Base-by-base conservation (phyloP, 2,113 vertebrate genomes). In the Herpailurus yagouaroundi region DNA sequence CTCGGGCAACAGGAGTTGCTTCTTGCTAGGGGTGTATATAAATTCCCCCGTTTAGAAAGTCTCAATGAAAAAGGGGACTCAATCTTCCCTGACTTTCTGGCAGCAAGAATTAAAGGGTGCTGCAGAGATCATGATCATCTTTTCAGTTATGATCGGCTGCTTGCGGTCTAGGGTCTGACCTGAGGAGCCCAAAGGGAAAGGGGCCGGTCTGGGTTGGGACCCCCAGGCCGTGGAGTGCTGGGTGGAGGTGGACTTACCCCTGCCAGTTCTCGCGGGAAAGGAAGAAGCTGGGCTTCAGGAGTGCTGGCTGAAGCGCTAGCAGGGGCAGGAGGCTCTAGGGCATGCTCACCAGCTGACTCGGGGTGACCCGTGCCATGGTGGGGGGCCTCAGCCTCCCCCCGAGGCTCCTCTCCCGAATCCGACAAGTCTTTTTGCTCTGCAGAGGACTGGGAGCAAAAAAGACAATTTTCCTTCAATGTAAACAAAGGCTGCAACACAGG, bases 391-490 rank as follows among this genome's bases (percentile, higher is more conserved):
- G 97, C 97, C 98, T 98, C 98, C 98, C 98, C 98, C 98, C 73
- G 98, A 96, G 98, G 97, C 92, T 98, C 98, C 98, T 98, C 98
- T 97, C 99, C 99, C 97, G 98, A 98, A 97, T 99, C 98, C 96
- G 91, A 98, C 97, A 98, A 98, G 98, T 95, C 97, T 98, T 98
- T 99, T 97, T 98, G 98, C 98, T 99, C 99, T 99, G 98, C 98
- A 98, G 98, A 98, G 98, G 98, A 98, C 99, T 99, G 98, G 98
- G 99, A 98, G 98, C 98, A 98, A 98, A 98, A 98, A 98, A 99
- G 98, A 99, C 98, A 99, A 98, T 14, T 97, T 98, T 98, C 97
- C 99, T 99, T 98, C 99, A 98, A 95, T 98, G 98, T 97, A 90
- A 97, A 81, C 90, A 94, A 97, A 95, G 98, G 98, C 91, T 97